A percentile compares a stretch with the other conserved stretches of the same genome.
These are phyloP conservation scores for Coenonympha arcania DNA, from an alignment of 2,888 invertebrate species.

Conservation along the genomic window DNA sequence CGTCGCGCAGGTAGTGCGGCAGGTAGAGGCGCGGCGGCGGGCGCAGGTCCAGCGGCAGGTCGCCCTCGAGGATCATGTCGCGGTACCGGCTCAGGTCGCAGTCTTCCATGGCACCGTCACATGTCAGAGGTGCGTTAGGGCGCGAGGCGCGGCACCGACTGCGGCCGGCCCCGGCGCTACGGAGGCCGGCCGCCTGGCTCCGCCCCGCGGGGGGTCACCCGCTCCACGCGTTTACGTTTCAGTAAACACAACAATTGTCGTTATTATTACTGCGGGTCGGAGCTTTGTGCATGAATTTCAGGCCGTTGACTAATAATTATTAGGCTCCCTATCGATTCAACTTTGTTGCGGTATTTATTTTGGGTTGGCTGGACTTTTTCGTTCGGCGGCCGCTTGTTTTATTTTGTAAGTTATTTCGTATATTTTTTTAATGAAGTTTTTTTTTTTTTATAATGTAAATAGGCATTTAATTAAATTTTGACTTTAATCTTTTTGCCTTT, in stretches of 20 bases:
- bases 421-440: conserved; percentile 5
- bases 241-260: conserved; percentile 75
- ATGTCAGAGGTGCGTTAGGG: conserved; percentile 64
- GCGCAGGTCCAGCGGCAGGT: conserved; percentile 62
- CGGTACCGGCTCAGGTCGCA: conserved; percentile 68
- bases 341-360: conserved; percentile 63
- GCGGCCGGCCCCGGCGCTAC: conserved; percentile 48
- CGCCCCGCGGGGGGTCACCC: conserved; percentile 47
- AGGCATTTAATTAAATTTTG: neutral
- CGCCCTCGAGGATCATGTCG: conserved; percentile 68
- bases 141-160: conserved; percentile 65
- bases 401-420: conserved; percentile 8
- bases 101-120: conserved; percentile 66
- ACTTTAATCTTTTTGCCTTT: too few species aligned
- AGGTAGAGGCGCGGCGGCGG: conserved; percentile 63
- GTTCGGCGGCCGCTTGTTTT: conserved; percentile 27
- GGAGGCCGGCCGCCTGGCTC: conserved; percentile 48
- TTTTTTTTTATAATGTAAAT: too few species aligned
- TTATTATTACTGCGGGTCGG: conserved; percentile 74
- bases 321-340: conserved; percentile 68
- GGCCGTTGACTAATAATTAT: conserved; percentile 73
- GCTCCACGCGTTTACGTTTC: conserved; percentile 67
- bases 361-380: conserved; percentile 31
- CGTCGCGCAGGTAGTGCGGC: conserved; percentile 61
- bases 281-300: conserved; percentile 75